A percentile compares a stretch with the other conserved stretches of the same genome.
phyloP scores from a whole-genome alignment of 1,140 invertebrate genomes.

The Drosophila orosa region DNA sequence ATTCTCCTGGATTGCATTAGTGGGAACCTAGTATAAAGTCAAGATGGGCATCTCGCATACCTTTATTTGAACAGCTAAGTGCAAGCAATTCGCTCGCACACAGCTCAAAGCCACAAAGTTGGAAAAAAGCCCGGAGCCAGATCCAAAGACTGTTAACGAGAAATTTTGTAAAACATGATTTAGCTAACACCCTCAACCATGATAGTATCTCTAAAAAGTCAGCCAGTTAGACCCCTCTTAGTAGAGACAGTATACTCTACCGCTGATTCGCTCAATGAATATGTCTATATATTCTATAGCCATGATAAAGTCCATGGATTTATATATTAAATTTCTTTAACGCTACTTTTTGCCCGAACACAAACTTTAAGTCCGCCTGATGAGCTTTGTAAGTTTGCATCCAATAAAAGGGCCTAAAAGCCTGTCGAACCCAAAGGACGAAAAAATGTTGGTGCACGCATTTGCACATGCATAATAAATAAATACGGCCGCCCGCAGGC shows the following conservation, averaged over 20 bases:
- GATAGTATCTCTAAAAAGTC: not conserved
- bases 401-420: conserved; percentile 42
- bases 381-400: conserved; percentile 28
- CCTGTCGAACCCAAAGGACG: conserved; percentile 30
- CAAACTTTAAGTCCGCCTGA: conserved; percentile 25
- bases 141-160: no score
- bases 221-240: no score
- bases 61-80: no score
- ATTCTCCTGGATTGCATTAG: no score
- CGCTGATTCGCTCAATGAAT: no score
- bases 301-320: not conserved
- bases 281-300: no score
- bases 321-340: not conserved
- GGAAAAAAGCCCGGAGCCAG: no score
- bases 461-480: conserved; percentile 78
- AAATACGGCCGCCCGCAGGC: conserved; percentile 47
- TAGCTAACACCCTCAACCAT: not conserved
- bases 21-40: no score
- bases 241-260: not conserved
- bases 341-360: not conserved
- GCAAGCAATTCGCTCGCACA: no score
- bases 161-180: not conserved
- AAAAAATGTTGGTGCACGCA: conserved; percentile 49
- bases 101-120: no score
- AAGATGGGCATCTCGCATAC: no score